Base-by-base conservation (phyloP, 2,797 vertebrate species). In the Hipposideros larvatus region DNA sequence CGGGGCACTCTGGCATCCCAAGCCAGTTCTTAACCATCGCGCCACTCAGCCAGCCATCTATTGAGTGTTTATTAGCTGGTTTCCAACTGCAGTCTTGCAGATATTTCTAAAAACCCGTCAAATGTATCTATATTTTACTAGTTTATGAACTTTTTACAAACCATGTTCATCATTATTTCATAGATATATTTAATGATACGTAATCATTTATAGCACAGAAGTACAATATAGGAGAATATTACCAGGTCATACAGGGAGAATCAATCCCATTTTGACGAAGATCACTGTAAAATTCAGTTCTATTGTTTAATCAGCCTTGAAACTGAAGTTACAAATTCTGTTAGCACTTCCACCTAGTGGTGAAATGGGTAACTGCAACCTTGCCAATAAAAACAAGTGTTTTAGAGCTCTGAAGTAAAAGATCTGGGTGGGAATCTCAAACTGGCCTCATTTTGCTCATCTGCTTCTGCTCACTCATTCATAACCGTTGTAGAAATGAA, bases 341-440 rank as follows among this genome's bases (percentile, higher is more conserved):
- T 59, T 73, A 89, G n/a, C 57, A 91, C 16, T 95, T 70, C 46
- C 87, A 94, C 71, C 82, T 93, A 79, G 34, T 91, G 84, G 83
- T 14, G 0, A 59, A 87, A 22, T 2, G 4, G 48, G 41, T 77
- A 70, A 53, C 22, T 55, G 46, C 66, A 93, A 84, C 26, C 16
- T 73, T 79, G 51, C 21, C 14, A 66, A 73, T 71, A 19, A 63
- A 92, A n/a, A 37, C 13, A n/a, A 43, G 9, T 11, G 9, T 59
- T 31, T 46, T 8, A 66, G 53, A 74, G 48, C 15, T 90, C 70
- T 88, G 48, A 55, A 70, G 63, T 78, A 24, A 90, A 34, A 55
- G 46, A 88, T 73, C 13, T 57, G 21, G 15, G 34, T 19, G 48
- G 26, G 71, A 92, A 48, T n/a, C 57, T 79, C 53, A 71, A 53